Evolutionary conservation across 2,113 vertebrate genomes (phyloP), one percentile per base, ranked within the genome.

Genomic region (Grammomys surdaster): DNA sequence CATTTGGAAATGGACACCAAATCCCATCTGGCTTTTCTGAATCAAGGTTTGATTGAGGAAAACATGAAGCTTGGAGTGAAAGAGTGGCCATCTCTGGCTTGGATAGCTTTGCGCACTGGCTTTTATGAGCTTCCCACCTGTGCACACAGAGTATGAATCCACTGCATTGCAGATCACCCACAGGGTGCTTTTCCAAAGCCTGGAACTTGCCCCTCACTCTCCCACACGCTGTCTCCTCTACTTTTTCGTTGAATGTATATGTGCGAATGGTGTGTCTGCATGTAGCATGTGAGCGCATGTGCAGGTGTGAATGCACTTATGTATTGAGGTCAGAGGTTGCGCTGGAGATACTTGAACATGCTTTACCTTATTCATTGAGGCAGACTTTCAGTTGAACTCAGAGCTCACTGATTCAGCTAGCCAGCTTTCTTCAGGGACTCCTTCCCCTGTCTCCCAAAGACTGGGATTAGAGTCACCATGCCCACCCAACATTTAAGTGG

Each of bases 91-190:
- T 63, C 48, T 60, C 0, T n/a, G 5, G 7, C 26, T 60, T 40
- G 3, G 0, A 8, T 36, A 14, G 31, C 19, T 65, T 80, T 78
- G 60, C n/a, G 9, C 0, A 26, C 7, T 67, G 4, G 48, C 31
- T 48, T 1, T 36, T 14, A 76, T 0, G 0, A 20, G 51, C 56
- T 31, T 54, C 48, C 31, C 7, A 48, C 2, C 40, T 0, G 22
- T 12, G 54, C 4, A 46, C 28, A 67, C 2, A 6, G 3, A 43
- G 65, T 13, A 58, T 17, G 36, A 67, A 36, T 26, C 36, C 46
- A 9, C 1, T 24, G 20, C 13, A n/a, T 54, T 63, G 36, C 43
- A 82, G 75, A 58, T 81, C 69, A 13, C 60, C 28, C 20, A 46
- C 33, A 56, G 19, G 54, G 88, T 14, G 16, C 19, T 76, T 81